Percentiles rank a stretch among this genome's conserved stretches.
phyloP scores from a whole-genome alignment of 2,797 vertebrate genomes.

The Pogoniulus pusillus region DNA sequence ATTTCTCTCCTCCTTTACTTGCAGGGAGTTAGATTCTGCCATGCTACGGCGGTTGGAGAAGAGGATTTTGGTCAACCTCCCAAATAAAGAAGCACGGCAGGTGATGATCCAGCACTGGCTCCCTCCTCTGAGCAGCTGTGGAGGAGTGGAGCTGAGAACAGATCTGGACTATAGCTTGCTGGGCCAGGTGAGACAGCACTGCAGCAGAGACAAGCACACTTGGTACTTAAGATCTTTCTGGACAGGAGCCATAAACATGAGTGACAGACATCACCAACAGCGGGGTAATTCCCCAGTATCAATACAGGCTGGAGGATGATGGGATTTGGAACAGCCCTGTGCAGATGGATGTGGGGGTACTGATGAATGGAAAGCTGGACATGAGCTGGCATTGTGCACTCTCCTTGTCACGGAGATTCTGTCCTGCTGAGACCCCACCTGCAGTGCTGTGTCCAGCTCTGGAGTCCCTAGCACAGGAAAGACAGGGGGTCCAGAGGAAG shows the following conservation, averaged over 20 bases:
- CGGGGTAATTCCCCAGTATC: not conserved
- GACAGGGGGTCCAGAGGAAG: no score
- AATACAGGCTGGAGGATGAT: not conserved
- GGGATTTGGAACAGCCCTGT: no score
- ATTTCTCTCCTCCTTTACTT: not conserved
- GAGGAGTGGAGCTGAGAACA: constrained; percentile 82
- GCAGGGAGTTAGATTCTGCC: constrained; percentile 92
- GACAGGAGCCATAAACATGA: fast-evolving
- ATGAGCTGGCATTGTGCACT: not conserved
- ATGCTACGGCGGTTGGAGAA: constrained; percentile 95
- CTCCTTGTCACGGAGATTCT: not conserved
- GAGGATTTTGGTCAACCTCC: constrained; percentile 91
- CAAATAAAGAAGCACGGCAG: constrained; percentile 82
- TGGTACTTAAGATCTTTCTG: not conserved
- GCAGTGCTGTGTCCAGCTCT: not conserved
- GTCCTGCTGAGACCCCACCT: not conserved
- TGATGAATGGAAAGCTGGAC: not conserved
- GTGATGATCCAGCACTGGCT: constrained; percentile 94
- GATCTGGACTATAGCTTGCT: constrained; percentile 84
- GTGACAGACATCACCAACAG: not conserved
- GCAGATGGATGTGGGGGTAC: no score
- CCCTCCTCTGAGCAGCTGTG: constrained; percentile 82
- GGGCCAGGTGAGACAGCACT: constrained; percentile 77
- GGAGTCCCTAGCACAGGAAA: not conserved
- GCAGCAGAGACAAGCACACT: not conserved